Percentiles rank a stretch among this genome's conserved stretches.
Evolutionary conservation across 2,113 vertebrate genomes (phyloP).

Genomic region (Calidris pygmaea): DNA sequence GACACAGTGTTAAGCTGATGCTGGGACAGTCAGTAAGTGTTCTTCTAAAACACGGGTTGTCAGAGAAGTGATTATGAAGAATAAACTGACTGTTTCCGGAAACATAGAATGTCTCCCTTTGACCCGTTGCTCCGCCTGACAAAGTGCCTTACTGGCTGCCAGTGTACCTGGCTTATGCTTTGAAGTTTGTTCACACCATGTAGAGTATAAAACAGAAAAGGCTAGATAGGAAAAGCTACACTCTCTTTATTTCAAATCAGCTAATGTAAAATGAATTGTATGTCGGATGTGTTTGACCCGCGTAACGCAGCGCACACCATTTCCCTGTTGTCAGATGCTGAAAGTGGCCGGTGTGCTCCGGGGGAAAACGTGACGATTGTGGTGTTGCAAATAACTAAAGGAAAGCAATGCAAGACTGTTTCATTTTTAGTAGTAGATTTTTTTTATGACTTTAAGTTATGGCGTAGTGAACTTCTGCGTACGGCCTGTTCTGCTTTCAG

Average conservation of each 20-base stretch:
- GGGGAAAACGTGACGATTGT: neutral
- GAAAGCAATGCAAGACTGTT: neutral
- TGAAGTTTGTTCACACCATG: constrained; percentile 39
- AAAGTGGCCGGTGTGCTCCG: neutral
- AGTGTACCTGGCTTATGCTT: constrained; percentile 42
- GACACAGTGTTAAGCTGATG: neutral
- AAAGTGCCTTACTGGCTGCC: constrained; percentile 80
- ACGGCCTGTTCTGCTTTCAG: neutral
- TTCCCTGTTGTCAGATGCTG: neutral
- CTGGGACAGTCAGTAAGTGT: neutral
- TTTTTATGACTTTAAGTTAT: constrained; percentile 1
- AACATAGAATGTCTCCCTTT: constrained; percentile 6
- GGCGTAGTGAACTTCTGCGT: neutral
- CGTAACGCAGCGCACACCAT: neutral
- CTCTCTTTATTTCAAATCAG: neutral
- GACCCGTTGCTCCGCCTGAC: constrained; percentile 34
- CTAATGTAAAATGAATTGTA: neutral
- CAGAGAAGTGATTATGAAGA: neutral
- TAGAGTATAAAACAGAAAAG: neutral
- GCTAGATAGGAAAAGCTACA: neutral
- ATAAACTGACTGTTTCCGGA: neutral
- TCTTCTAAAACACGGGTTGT: neutral
- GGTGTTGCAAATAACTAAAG: neutral
- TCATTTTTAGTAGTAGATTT: neutral
- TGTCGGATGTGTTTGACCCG: neutral